phyloP scores from a whole-genome alignment of 2,113 vertebrate genomes.

The Neoarius graeffei region DNA sequence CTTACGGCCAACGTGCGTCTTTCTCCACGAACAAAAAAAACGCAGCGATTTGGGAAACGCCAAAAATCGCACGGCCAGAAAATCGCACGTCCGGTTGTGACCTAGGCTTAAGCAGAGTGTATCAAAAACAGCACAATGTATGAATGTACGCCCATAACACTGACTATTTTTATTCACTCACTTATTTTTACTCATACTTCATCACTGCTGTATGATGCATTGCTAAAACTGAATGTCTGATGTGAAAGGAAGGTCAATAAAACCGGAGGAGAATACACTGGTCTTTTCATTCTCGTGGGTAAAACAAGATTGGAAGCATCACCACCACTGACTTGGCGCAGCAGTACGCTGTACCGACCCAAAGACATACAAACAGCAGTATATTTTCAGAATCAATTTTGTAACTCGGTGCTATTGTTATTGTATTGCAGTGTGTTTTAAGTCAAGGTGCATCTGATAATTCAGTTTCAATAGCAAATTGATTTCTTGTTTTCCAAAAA shows the following conservation, averaged over 20 bases:
- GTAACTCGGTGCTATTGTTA: background rate
- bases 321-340: background rate
- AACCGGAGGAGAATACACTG: background rate
- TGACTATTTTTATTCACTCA: too few relatives aligned
- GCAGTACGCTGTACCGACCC: background rate
- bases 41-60: too few relatives aligned
- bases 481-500: constrained; percentile 1
- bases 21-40: too few relatives aligned
- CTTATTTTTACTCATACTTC: background rate
- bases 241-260: background rate
- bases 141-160: background rate
- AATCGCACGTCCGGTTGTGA: too few relatives aligned
- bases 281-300: constrained; percentile 10
- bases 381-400: constrained; percentile 10
- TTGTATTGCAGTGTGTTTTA: background rate
- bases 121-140: background rate
- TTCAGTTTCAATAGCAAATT: background rate
- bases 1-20: too few relatives aligned
- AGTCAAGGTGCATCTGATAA: background rate
- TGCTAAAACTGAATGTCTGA: background rate
- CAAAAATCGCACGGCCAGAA: too few relatives aligned
- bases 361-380: background rate
- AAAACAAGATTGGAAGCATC: constrained; percentile 3
- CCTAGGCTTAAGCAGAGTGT: background rate
- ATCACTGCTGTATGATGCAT: background rate